Percentiles rank a stretch among this genome's conserved stretches.
Conservation (phyloP, 2,113 vertebrate species). For the Herpetotheres cachinnans region DNA sequence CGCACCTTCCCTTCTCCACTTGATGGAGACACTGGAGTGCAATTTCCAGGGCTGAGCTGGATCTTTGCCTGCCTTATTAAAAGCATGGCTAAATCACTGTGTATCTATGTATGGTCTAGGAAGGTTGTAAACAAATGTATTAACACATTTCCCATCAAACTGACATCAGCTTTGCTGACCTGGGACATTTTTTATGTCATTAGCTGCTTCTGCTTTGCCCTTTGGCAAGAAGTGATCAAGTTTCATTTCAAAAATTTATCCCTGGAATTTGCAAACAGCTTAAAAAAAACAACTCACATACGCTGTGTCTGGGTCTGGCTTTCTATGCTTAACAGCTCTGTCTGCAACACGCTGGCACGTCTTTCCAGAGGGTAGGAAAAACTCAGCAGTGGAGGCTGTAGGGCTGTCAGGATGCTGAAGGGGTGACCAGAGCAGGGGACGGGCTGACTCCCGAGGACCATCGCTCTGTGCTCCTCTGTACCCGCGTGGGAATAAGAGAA, state of each 20-base stretch:
- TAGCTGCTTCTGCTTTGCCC: not conserved
- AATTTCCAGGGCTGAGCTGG: not conserved
- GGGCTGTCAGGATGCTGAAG: not conserved
- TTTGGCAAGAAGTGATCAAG: not conserved
- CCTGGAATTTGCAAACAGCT: not conserved
- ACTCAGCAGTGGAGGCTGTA: not conserved
- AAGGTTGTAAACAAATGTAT: not conserved
- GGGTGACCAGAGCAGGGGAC: not conserved
- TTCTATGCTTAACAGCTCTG: not conserved
- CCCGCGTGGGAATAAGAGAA: not conserved
- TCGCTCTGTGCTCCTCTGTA: not conserved
- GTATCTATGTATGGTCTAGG: not conserved
- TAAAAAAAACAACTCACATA: not conserved
- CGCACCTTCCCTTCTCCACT: not conserved
- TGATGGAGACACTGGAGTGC: not conserved
- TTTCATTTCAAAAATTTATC: not conserved
- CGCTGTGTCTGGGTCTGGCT: not conserved
- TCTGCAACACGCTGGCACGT: not conserved
- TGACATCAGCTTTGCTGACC: not conserved
- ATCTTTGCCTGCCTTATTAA: not conserved
- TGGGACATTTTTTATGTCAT: not conserved
- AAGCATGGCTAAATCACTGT: not conserved
- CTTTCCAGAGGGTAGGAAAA: not conserved
- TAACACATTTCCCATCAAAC: not conserved
- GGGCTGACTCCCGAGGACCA: not conserved